phyloP scores from a whole-genome alignment of 2,888 invertebrate species.

The Taphrorychus bicolor region DNA sequence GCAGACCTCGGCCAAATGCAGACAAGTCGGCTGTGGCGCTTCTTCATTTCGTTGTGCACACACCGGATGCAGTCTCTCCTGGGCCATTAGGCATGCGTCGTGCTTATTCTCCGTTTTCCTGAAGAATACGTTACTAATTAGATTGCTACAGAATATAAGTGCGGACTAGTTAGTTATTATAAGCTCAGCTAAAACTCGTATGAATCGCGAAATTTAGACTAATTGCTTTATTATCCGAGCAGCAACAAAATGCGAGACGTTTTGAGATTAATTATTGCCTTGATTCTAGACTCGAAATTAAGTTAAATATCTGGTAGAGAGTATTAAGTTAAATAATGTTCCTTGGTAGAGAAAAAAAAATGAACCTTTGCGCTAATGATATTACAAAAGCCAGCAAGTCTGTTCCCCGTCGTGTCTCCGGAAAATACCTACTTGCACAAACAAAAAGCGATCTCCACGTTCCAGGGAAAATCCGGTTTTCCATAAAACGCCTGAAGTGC shows the following conservation, averaged over 20 bases:
- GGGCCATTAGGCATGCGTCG: conserved; percentile 87
- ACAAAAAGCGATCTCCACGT: conserved; percentile 90
- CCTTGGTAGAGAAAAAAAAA: too few relatives aligned
- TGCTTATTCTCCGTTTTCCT: conserved; percentile 88
- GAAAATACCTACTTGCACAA: conserved; percentile 82
- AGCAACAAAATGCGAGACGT: neutral
- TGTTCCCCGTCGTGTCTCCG: neutral
- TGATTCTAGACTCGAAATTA: too few relatives aligned
- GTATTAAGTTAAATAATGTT: too few relatives aligned
- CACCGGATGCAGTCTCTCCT: conserved; percentile 87
- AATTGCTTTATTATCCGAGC: neutral
- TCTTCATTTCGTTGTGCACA: conserved; percentile 79
- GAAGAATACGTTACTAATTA: conserved; percentile 32
- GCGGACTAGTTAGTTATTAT: neutral
- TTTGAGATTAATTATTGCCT: neutral
- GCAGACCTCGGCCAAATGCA: conserved; percentile 83
- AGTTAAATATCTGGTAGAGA: too few relatives aligned
- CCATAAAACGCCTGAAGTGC: conserved; percentile 87
- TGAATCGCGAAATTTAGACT: conserved; percentile 3
- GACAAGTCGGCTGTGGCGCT: conserved; percentile 81
- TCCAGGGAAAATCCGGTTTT: conserved; percentile 80
- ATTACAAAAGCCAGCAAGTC: too few relatives aligned
- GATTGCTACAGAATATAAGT: neutral
- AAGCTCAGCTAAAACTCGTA: neutral
- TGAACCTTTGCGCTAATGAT: neutral